Base-by-base conservation (phyloP, 2,797 vertebrate genomes). In the Oreochromis mossambicus region DNA sequence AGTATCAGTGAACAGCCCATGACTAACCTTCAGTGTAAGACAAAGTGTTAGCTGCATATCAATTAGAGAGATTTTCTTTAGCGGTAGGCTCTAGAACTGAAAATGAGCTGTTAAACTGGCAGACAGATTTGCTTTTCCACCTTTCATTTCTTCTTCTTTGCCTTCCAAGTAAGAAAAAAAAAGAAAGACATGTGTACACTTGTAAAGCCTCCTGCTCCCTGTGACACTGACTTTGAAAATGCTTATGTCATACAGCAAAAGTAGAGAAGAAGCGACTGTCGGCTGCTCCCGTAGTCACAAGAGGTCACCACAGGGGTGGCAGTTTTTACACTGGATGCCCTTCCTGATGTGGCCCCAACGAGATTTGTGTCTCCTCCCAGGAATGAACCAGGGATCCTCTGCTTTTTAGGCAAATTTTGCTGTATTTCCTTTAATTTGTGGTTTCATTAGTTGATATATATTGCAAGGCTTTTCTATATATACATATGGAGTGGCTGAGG, bases 1-100 rank as follows among this genome's bases (percentile, higher is more conserved):
- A 80, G 73, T 85, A 50, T 87, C 70, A 84, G 77, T 78, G 88
- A 90, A 36, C 51, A 83, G 85, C 66, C 87, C 63, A 5, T 19
- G 79, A 77, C 83, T 70, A 86, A 82, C 86, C 79, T 84, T 54
- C 68, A 24, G 80, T 73, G 88, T 84, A 77, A 89, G 83, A 83
- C 83, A 89, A 86, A 80, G 79, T 81, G 78, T 63, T 77, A 32
- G 81, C 85, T 83, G 77, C 86, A 85, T 87, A 73, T 90, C 82
- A 88, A 79, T 87, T 81, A 87, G 83, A 86, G 58, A 78, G 80
- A 85, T 55, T 86, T 66, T 73, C 63, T n/a, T 78, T 26, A 70
- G 54, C 80, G 61, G 83, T 52, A 19, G 50, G 80, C 50, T 68
- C 68, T 19, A 75, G 32, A 83, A 46, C 79, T 66, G 50, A 81